phyloP scores from a whole-genome alignment of 2,797 vertebrate genomes.

The Tokudaia tokunoshimensis region DNA sequence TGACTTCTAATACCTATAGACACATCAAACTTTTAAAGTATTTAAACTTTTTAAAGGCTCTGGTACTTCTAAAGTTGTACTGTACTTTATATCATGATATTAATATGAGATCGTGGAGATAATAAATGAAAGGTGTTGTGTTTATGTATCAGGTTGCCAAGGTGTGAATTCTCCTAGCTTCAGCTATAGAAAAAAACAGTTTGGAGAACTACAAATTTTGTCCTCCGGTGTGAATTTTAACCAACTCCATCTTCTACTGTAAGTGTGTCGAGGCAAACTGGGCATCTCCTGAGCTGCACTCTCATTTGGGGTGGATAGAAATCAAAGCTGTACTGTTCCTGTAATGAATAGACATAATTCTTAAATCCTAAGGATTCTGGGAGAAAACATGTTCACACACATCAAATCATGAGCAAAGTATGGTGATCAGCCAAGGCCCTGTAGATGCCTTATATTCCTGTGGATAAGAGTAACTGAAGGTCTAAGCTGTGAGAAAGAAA shows the following conservation, averaged over 20 bases:
- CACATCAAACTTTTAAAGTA: background rate
- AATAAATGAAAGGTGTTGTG: background rate
- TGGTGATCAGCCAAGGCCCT: background rate
- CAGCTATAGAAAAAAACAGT: background rate
- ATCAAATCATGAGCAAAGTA: conserved; percentile 25
- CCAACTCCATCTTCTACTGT: background rate
- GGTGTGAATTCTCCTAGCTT: background rate
- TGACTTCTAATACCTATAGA: background rate
- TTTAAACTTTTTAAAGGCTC: background rate
- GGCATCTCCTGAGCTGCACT: background rate
- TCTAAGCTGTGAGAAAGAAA: conserved; percentile 10
- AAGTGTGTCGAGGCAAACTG: background rate
- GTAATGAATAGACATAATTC: background rate
- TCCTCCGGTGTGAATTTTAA: background rate
- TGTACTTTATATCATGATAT: background rate
- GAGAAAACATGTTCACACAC: background rate
- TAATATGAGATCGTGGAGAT: background rate
- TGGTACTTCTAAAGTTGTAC: background rate
- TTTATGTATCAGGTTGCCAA: background rate
- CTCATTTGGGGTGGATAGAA: background rate
- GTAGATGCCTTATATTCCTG: background rate
- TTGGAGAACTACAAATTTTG: background rate
- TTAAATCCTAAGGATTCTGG: background rate
- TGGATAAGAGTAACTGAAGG: conserved; percentile 14
- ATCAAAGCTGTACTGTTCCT: background rate